Evolutionary conservation across 2,113 vertebrate species (phyloP).

Genomic region (Blennius ocellaris): DNA sequence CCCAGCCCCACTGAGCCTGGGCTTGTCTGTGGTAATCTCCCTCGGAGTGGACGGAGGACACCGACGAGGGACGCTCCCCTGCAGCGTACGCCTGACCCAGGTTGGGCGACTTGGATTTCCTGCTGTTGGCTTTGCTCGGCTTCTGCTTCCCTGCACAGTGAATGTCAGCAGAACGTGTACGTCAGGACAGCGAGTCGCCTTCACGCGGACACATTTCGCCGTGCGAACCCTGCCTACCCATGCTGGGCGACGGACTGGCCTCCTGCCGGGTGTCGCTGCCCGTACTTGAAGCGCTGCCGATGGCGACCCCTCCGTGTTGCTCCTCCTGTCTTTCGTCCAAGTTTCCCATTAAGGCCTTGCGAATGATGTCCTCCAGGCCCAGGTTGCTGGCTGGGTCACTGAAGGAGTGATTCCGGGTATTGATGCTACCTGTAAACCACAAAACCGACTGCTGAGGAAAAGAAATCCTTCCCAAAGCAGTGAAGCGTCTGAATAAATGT

Average conservation of each 20-base stretch:
- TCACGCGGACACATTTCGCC: background rate
- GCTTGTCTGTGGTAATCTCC: slow-evolving; percentile 96
- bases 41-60: slow-evolving; percentile 97
- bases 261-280: slow-evolving; percentile 88
- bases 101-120: slow-evolving; percentile 96
- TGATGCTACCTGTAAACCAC: slow-evolving; percentile 87
- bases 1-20: slow-evolving; percentile 90
- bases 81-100: slow-evolving; percentile 91
- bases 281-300: slow-evolving; percentile 70
- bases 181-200: background rate
- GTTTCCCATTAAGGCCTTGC: slow-evolving; percentile 97
- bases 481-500: background rate
- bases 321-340: slow-evolving; percentile 96
- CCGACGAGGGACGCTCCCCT: slow-evolving; percentile 92
- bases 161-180: slow-evolving; percentile 21
- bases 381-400: slow-evolving; percentile 96
- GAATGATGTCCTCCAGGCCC: slow-evolving; percentile 97
- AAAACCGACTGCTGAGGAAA: background rate
- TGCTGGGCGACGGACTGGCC: slow-evolving; percentile 91
- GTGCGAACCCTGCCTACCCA: slow-evolving; percentile 78
- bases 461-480: background rate
- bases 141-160: slow-evolving; percentile 88
- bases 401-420: slow-evolving; percentile 93
- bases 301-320: slow-evolving; percentile 85
- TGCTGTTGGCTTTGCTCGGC: slow-evolving; percentile 89